Percentiles rank a stretch among this genome's conserved stretches.
Evolutionary conservation across 2,888 invertebrate species (phyloP).

Genomic region (Tetramorium bicarinatum): DNA sequence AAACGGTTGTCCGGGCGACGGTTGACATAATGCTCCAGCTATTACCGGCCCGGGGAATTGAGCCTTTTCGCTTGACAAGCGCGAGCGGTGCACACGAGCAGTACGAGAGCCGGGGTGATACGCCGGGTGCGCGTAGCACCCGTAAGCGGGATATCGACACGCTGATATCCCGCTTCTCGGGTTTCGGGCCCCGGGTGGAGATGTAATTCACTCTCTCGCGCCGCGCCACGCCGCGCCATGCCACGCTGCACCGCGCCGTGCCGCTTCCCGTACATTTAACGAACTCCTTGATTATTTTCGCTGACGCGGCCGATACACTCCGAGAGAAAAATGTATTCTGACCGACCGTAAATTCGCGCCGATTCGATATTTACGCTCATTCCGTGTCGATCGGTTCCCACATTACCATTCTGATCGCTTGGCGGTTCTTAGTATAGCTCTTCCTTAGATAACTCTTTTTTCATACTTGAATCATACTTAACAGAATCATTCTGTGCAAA

Average conservation of each 20-base stretch:
- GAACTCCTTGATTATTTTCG: constrained; percentile 53
- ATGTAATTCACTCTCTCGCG: constrained; percentile 40
- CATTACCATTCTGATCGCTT: not conserved
- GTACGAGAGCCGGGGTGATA: not conserved
- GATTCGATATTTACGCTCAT: constrained; percentile 20
- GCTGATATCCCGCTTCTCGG: constrained; percentile 40
- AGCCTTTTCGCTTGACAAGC: constrained; percentile 79
- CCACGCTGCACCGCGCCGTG: not conserved
- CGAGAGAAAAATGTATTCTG: constrained; percentile 46
- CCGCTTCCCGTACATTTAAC: constrained; percentile 43
- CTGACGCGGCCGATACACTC: constrained; percentile 49
- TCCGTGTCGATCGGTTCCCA: not conserved
- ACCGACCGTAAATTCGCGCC: constrained; percentile 46
- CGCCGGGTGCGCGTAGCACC: not conserved
- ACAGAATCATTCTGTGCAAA: not conserved
- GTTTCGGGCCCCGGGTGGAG: constrained; percentile 53
- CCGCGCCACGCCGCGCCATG: constrained; percentile 10
- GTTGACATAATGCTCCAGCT: constrained; percentile 85
- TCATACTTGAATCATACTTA: no score
- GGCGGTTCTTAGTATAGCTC: not conserved
- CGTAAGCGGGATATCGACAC: constrained; percentile 35
- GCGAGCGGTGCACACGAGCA: constrained; percentile 7
- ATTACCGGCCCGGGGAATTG: constrained; percentile 80
- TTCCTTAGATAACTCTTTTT: not conserved
- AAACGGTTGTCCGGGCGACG: constrained; percentile 84